Percentiles rank a stretch among this genome's conserved stretches.
These are phyloP conservation scores for Patagioenas fasciata DNA, from an alignment of 2,113 vertebrate genomes.

Conservation along the genomic window DNA sequence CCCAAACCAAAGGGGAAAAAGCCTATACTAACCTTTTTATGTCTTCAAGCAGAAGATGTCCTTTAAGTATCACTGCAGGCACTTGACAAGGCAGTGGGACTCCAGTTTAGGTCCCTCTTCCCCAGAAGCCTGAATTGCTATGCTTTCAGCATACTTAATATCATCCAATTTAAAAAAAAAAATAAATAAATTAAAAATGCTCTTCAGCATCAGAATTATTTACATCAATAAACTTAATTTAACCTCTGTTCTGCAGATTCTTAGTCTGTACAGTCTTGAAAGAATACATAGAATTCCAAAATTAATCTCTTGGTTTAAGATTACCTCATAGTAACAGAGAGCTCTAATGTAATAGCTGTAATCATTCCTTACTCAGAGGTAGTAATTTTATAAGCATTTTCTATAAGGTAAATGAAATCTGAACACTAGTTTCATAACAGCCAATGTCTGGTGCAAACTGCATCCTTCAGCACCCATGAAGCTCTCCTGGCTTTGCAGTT, in stretches of 20 bases:
- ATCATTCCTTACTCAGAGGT: neutral
- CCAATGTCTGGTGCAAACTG: neutral
- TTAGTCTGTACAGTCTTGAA: neutral
- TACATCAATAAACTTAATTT: neutral
- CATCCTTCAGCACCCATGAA: neutral
- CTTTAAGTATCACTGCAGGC: neutral
- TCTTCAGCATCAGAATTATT: neutral
- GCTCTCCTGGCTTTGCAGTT: neutral
- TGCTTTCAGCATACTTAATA: neutral
- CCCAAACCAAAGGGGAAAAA: neutral
- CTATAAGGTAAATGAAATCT: conserved; percentile 6
- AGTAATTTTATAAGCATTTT: neutral
- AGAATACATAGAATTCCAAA: neutral
- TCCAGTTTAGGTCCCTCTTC: neutral
- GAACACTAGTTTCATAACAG: neutral
- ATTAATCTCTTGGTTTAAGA: neutral
- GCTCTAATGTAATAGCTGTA: neutral
- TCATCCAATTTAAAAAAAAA: neutral
- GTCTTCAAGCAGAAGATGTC: neutral
- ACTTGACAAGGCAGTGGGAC: neutral
- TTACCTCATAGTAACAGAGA: neutral
- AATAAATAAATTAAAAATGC: too few relatives aligned
- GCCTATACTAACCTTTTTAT: neutral
- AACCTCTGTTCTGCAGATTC: neutral
- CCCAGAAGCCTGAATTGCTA: neutral